Percentiles rank a stretch among this genome's conserved stretches.
Evolutionary conservation across 2,888 invertebrate species (phyloP).

Genomic region (Rhimphoctona megacephalus): DNA sequence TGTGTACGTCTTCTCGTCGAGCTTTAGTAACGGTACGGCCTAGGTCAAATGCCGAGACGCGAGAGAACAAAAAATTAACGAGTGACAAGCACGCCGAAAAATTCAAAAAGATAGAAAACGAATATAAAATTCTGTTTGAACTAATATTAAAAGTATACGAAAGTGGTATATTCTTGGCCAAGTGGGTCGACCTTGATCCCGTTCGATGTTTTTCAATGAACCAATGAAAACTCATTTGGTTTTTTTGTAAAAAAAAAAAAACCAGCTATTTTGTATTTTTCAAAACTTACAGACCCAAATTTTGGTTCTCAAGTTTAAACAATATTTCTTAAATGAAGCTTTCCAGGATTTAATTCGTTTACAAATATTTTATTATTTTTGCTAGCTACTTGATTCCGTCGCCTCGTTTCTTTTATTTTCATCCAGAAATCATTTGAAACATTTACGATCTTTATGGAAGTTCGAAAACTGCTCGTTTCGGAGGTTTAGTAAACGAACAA

Average conservation of each 20-base stretch:
- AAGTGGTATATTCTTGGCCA: not conserved
- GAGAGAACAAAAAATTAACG: conserved; percentile 22
- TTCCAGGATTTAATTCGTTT: not conserved
- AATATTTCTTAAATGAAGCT: not conserved
- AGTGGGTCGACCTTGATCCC: not conserved
- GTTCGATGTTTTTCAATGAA: not conserved
- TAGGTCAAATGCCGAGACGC: conserved; percentile 39
- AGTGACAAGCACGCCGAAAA: not conserved
- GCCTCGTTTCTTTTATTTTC: too few relatives aligned
- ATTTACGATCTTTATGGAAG: not conserved
- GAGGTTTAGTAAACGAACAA: too few relatives aligned
- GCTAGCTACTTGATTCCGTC: too few relatives aligned
- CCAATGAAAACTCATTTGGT: too few relatives aligned
- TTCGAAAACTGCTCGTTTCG: not conserved
- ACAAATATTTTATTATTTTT: not conserved
- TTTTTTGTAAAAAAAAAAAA: not conserved
- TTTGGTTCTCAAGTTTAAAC: not conserved
- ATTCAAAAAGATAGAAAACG: not conserved
- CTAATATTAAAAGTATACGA: not conserved
- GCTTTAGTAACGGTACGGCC: conserved; percentile 9
- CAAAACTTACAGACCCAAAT: not conserved
- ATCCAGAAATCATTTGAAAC: too few relatives aligned
- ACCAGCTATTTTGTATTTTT: not conserved
- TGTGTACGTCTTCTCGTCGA: conserved; percentile 5
- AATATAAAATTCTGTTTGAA: not conserved